A percentile compares a stretch with the other conserved stretches of the same genome.
Conservation (phyloP, 2,888 invertebrate species). For the Phyllotreta striolata region DNA sequence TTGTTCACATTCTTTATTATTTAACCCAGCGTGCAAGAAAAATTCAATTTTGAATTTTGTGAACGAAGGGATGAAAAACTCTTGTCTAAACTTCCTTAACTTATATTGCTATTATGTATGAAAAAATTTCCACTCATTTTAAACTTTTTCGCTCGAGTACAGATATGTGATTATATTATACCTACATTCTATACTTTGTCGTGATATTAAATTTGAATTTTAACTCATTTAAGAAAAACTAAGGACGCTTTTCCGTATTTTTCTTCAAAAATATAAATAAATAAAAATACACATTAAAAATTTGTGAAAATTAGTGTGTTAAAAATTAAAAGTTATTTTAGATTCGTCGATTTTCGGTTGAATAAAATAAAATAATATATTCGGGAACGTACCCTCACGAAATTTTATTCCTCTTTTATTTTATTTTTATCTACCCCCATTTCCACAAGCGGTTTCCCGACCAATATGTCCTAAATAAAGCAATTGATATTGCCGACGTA, state of each 20-base stretch:
- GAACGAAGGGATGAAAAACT: no score
- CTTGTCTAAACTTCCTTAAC: slow-evolving; percentile 6
- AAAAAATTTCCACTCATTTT: slow-evolving; percentile 4
- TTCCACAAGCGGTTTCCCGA: slow-evolving; percentile 7
- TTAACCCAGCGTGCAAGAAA: no score
- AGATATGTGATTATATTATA: neutral
- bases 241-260: no score
- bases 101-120: slow-evolving; percentile 11
- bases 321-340: neutral
- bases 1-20: no score
- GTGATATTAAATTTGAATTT: no score
- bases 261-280: no score
- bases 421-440: slow-evolving; percentile 14
- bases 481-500: slow-evolving; percentile 13
- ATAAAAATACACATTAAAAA: no score
- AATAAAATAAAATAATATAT: slow-evolving; percentile 8
- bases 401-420: slow-evolving; percentile 18
- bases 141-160: slow-evolving; percentile 6
- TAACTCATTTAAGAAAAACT: no score
- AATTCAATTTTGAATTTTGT: no score
- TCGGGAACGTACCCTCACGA: slow-evolving; percentile 5
- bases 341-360: slow-evolving; percentile 2
- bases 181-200: no score
- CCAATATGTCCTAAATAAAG: slow-evolving; percentile 15
- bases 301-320: no score